Evolutionary conservation across 2,797 vertebrate species (phyloP).

Genomic region (Thunnus albacares): DNA sequence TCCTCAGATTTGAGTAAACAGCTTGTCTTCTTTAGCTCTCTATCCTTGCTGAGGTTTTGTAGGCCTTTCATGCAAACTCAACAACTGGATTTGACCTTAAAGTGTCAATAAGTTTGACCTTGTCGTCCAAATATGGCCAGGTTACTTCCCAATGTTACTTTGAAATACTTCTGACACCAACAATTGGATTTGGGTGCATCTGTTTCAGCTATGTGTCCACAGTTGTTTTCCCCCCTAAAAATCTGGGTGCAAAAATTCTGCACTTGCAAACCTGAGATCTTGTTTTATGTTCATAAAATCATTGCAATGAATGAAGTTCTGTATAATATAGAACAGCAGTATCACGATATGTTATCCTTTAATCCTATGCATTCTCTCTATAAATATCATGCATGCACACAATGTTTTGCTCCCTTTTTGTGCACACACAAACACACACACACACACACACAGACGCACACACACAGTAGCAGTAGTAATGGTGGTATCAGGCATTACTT

Average conservation of each 20-base stretch:
- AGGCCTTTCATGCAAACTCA: not conserved
- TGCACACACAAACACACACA: constrained; percentile 10
- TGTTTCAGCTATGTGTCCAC: not conserved
- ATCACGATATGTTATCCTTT: not conserved
- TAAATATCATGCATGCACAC: constrained; percentile 12
- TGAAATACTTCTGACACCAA: constrained; percentile 39
- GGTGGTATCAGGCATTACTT: constrained; percentile 68
- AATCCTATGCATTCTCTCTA: not conserved
- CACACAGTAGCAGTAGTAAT: constrained; percentile 59
- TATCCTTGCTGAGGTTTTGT: not conserved
- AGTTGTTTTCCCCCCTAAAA: no score
- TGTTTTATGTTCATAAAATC: not conserved
- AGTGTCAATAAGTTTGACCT: constrained; percentile 11
- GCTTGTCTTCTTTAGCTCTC: no score
- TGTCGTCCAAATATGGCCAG: not conserved
- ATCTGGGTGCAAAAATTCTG: not conserved
- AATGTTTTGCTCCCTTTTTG: constrained; percentile 17
- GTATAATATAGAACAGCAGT: not conserved
- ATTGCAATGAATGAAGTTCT: not conserved
- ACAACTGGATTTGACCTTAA: constrained; percentile 22
- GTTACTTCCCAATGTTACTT: not conserved
- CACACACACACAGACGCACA: constrained; percentile 31
- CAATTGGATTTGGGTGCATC: constrained; percentile 14
- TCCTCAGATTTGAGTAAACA: no score
- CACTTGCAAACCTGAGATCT: not conserved